Base-by-base conservation (phyloP, 2,113 vertebrate species). In the Syngnathus scovelli region DNA sequence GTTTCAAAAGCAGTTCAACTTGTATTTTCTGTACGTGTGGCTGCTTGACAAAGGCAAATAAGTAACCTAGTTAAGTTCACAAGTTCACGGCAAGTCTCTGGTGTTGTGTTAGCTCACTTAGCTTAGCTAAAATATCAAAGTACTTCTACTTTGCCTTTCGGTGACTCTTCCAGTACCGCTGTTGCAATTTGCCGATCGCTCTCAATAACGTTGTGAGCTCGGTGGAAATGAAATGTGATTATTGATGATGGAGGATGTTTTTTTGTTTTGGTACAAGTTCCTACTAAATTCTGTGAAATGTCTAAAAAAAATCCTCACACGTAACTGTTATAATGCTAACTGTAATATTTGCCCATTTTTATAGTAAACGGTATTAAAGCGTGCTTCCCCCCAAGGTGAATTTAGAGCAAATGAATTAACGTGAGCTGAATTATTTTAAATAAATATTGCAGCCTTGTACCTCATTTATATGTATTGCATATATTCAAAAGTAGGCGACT, bases 401-500 rank as follows among this genome's bases (percentile, higher is more conserved):
- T 51, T 51, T n/a, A 3, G 49, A 51, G 19, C 19, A 21, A 51
- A n/a, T 21, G 49, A 51, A 9, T 55, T 27, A 4, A 27, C 21
- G n/a, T 12, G 52, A 55, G 52, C 11, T 27, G 21, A 10, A 27
- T 55, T 27, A 6, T 52, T 52, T n/a, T 19, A 52, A 21, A n/a
- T n/a, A 23, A 23, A 51, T 10, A 51, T 49, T 12, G n/a, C 21
- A 23, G n/a, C 51, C 27, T 55, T 55, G 21, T 55, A n/a, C n/a
- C n/a, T 65, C 12, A 67, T 66, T 33, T 33, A 33, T 33, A 33
- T 33, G 27, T 33, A 33, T 33, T 3, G 27, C 27, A 33, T 33
- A 33, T 33, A 33, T 33, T 74, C 37, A 70, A n/a, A 64, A 82
- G 60, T 66, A 64, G 59, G 44, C 64, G 48, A 65, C 12, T 10